A percentile compares a stretch with the other conserved stretches of the same genome.
Conservation (phyloP, 2,113 vertebrate genomes). For the Lichenostomus cassidix region DNA sequence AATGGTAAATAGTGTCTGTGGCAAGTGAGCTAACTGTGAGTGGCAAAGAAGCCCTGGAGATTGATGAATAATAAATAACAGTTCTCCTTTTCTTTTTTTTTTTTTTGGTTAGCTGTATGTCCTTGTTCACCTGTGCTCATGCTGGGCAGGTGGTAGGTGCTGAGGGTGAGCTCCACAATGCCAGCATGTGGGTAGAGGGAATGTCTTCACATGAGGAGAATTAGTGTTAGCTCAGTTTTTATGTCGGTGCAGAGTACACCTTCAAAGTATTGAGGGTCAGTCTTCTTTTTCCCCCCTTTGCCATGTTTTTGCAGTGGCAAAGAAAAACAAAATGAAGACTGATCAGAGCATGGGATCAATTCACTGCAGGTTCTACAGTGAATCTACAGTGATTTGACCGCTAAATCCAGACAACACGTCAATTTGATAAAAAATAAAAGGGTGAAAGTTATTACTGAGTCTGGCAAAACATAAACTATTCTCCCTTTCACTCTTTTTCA, state of each 20-base stretch:
- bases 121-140: background rate
- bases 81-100: background rate
- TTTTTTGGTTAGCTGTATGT: background rate
- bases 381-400: too few relatives aligned
- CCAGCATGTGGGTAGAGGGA: background rate
- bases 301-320: background rate
- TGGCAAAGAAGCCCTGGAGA: constrained; percentile 52
- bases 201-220: background rate
- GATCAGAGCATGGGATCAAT: background rate
- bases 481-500: background rate
- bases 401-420: background rate
- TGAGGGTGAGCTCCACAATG: background rate
- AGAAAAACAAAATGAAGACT: background rate
- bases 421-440: background rate
- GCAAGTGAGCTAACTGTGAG: constrained; percentile 30
- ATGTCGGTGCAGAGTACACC: too few relatives aligned
- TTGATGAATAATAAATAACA: constrained; percentile 53
- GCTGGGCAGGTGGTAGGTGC: background rate
- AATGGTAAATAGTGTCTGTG: constrained; percentile 52
- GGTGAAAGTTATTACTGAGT: background rate
- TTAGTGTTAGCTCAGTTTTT: background rate
- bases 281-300: background rate
- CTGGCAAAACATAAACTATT: background rate
- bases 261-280: background rate
- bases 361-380: background rate